Evolutionary conservation across 1,140 invertebrate genomes (phyloP).

Genomic region (Saccostrea echinata): DNA sequence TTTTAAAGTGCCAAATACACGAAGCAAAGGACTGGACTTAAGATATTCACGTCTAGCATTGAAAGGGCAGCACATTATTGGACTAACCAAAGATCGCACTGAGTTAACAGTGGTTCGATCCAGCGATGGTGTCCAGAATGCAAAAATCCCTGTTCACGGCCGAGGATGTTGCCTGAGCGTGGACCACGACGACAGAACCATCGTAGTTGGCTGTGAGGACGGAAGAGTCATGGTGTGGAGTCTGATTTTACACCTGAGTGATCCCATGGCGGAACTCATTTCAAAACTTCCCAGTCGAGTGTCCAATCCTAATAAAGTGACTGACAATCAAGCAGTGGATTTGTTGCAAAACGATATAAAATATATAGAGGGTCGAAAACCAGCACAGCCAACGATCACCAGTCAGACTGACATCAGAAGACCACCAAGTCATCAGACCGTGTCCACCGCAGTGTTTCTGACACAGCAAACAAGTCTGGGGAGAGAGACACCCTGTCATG

Average conservation of each 20-base stretch:
- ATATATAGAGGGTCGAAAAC: conserved; percentile 55
- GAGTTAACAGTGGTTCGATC: conserved; percentile 66
- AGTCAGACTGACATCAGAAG: conserved; percentile 53
- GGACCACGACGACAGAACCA: conserved; percentile 74
- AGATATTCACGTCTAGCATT: conserved; percentile 57
- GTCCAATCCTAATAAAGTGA: not conserved
- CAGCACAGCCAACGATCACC: conserved; percentile 60
- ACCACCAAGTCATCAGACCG: conserved; percentile 60
- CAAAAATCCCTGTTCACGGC: conserved; percentile 71
- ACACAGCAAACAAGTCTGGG: conserved; percentile 50
- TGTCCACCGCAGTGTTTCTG: conserved; percentile 57
- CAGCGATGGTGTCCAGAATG: conserved; percentile 63
- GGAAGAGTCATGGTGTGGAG: conserved; percentile 72
- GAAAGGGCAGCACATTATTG: conserved; percentile 70
- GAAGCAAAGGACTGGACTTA: not conserved
- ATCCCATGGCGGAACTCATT: conserved; percentile 71
- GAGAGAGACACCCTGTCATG: conserved; percentile 53
- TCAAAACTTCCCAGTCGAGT: conserved; percentile 66
- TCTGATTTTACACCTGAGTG: conserved; percentile 70
- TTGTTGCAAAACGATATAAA: conserved; percentile 55
- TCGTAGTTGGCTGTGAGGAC: conserved; percentile 74
- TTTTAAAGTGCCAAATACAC: conserved; percentile 3
- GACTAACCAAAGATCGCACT: conserved; percentile 58
- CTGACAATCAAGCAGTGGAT: not conserved
- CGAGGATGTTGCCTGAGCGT: conserved; percentile 67